Base-by-base conservation (phyloP, 2,888 invertebrate genomes). In the Disparrhopalites patrizii region DNA sequence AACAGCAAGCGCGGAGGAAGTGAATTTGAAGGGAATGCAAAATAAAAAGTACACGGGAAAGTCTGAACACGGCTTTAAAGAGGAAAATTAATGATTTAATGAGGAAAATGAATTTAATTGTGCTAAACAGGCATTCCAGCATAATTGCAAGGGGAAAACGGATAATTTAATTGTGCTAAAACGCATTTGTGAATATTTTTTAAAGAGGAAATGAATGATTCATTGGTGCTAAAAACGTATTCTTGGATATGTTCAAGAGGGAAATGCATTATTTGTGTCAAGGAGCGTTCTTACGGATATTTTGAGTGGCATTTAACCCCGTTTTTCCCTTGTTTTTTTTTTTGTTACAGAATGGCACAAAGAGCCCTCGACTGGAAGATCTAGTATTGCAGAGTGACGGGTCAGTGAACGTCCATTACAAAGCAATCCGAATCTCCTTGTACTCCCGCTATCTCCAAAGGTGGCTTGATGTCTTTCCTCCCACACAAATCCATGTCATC, bases 391-490 rank as follows among this genome's bases (percentile, higher is more conserved):
- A 86, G 70, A 83, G 89, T 10, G 91, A 91, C 79, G 92, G 91
- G 52, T 86, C 87, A 36, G 88, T 93, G 68, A 92, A 93, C 80
- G 86, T 89, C 73, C 87, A 87, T 68, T 92, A 92, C 81, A 83
- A 86, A 80, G 92, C 92, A 18, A 84, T 92, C 36, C 51, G 91
- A 65, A 90, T 94, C 79, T 93, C 94, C 33, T 84, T 94, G 77
- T 97, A 97, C 81, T 90, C 91, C 80, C 85, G 91, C 72, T 95
- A 93, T 81, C 85, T 98, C 77, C 88, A 90, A 71, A 82, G 85
- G 40, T 98, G 98, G 98, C 83, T 98, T 69, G 89, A 93, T 80
- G 90, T 91, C 73, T 99, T 99, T 82, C 87, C 92, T 0, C 84
- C 91, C 57, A 87, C 90, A 62, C 95, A 98, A 78, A 88, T 99